phyloP scores from a whole-genome alignment of 1,140 invertebrate genomes.

The Meloidogyne chitwoodi region DNA sequence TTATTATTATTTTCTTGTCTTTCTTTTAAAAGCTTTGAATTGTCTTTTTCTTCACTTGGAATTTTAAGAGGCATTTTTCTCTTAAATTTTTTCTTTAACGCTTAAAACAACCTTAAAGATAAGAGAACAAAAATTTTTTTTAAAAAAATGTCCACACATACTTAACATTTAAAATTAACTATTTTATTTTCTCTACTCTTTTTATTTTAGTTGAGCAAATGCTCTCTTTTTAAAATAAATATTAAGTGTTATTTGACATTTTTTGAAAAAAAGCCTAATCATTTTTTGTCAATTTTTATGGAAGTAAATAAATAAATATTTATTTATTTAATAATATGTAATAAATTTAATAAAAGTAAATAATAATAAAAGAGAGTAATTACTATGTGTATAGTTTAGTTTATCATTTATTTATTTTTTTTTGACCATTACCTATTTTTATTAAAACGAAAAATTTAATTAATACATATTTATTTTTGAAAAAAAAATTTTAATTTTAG shows the following conservation, averaged over 20 bases:
- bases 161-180: background rate
- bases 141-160: background rate
- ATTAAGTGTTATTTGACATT: background rate
- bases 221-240: background rate
- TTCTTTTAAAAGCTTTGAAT: conserved; percentile 7
- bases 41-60: background rate
- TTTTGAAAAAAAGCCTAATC: background rate
- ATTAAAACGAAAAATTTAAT: too few relatives aligned
- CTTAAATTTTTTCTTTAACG: background rate
- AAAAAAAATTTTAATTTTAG: too few relatives aligned
- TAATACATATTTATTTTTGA: too few relatives aligned
- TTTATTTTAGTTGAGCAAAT: too few relatives aligned
- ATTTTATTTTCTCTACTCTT: background rate
- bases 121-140: background rate
- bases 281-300: background rate
- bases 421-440: too few relatives aligned
- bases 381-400: too few relatives aligned
- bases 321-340: too few relatives aligned
- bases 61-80: background rate
- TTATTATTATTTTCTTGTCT: background rate
- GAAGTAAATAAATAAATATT: too few relatives aligned
- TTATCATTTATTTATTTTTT: too few relatives aligned
- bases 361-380: too few relatives aligned
- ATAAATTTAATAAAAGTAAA: too few relatives aligned
- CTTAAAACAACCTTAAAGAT: background rate